These are phyloP conservation scores for Empis stercorea DNA, from an alignment of 2,888 invertebrate species.

Conservation along the genomic window DNA sequence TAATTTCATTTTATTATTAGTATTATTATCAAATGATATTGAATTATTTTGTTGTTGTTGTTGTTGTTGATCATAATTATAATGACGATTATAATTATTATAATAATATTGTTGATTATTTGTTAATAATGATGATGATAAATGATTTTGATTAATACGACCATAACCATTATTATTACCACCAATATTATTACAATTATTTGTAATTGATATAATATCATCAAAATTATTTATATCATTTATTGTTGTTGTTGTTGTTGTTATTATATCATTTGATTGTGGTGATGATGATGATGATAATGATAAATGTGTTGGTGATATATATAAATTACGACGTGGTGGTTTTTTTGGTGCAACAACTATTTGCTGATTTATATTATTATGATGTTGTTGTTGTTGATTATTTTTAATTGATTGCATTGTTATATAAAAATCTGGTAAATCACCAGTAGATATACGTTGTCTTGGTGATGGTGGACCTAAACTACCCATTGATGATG, in stretches of 20 bases:
- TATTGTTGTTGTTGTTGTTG: not conserved
- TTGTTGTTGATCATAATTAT: too few species aligned
- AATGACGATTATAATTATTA: too few species aligned
- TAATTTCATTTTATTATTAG: not conserved
- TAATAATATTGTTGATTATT: not conserved
- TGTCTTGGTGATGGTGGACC: constrained; percentile 29
- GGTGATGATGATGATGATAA: constrained; percentile 22
- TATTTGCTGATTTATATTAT: constrained; percentile 41
- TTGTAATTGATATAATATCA: not conserved
- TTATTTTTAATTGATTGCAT: constrained; percentile 8
- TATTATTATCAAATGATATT: too few species aligned
- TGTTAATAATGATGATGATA: not conserved
- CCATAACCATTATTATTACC: not conserved
- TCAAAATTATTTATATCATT: not conserved
- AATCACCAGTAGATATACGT: constrained; percentile 23
- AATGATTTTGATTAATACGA: not conserved
- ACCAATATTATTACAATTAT: not conserved
- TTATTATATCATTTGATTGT: not conserved
- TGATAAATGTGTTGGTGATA: constrained; percentile 67
- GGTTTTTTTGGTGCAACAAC: constrained; percentile 85
- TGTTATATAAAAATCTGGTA: constrained; percentile 12
- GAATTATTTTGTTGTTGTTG: too few species aligned
- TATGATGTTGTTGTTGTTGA: too few species aligned
- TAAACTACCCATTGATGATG: constrained; percentile 32
- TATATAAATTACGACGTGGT: constrained; percentile 71